phyloP scores from a whole-genome alignment of 2,888 invertebrate genomes.

The Diachrysia chrysitis region DNA sequence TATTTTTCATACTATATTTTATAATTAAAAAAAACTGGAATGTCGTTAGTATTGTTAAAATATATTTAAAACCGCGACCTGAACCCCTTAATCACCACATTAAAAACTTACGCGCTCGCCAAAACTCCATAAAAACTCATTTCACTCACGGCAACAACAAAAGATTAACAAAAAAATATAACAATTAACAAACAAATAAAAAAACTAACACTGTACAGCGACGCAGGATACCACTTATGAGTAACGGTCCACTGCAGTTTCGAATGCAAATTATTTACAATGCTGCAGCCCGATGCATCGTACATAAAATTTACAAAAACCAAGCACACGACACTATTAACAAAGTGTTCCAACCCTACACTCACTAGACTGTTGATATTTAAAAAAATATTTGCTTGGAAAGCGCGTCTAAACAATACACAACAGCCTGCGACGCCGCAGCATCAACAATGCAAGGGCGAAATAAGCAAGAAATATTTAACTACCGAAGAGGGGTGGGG shows the following conservation, averaged over 20 bases:
- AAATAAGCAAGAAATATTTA: conserved; percentile 90
- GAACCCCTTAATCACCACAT: conserved; percentile 21
- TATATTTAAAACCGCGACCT: conserved; percentile 14
- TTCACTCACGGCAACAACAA: conserved; percentile 71
- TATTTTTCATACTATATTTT: not conserved
- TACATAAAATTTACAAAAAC: conserved; percentile 60
- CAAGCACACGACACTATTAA: conserved; percentile 45
- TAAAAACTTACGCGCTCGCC: conserved; percentile 62
- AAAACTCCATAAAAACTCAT: conserved; percentile 63
- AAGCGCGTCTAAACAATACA: conserved; percentile 87
- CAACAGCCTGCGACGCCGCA: conserved; percentile 87
- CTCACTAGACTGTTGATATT: conserved; percentile 65
- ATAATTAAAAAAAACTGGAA: conserved; percentile 2
- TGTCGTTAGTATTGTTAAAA: no score
- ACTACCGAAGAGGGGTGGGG: conserved; percentile 87
- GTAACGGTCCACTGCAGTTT: conserved; percentile 80
- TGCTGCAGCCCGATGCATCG: conserved; percentile 80
- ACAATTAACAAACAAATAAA: conserved; percentile 72
- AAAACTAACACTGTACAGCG: conserved; percentile 83
- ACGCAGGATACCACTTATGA: conserved; percentile 84
- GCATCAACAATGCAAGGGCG: conserved; percentile 89
- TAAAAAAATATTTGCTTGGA: conserved; percentile 76
- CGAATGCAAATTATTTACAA: conserved; percentile 87
- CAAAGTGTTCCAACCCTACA: conserved; percentile 39
- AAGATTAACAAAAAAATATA: conserved; percentile 67